Percentiles rank a stretch among this genome's conserved stretches.
Evolutionary conservation across 2,113 vertebrate species (phyloP).

Genomic region (Eidolon helvum): DNA sequence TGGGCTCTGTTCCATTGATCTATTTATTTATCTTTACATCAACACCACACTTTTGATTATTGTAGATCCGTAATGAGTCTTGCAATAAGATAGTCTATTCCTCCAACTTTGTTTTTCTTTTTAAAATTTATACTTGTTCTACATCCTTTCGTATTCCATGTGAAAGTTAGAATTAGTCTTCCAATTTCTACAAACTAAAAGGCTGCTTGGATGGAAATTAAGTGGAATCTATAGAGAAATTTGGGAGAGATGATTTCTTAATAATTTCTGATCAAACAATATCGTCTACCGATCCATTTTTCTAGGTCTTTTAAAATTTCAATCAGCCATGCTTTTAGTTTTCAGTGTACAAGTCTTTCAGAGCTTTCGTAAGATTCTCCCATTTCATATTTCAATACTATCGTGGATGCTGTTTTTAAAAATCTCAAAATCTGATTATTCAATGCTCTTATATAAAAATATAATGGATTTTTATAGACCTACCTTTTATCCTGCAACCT

Average conservation of each 20-base stretch:
- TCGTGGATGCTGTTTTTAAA: background rate
- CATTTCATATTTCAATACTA: background rate
- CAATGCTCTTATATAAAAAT: too few species aligned
- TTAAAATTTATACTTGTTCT: background rate
- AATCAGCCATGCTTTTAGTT: background rate
- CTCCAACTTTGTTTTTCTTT: background rate
- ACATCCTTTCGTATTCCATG: background rate
- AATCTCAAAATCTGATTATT: background rate
- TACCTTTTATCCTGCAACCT: background rate
- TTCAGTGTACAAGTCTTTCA: background rate
- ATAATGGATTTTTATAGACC: background rate
- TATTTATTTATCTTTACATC: background rate
- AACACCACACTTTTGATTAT: background rate
- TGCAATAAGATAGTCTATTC: background rate
- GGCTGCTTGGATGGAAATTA: background rate
- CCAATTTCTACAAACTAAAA: background rate
- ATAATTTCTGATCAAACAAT: background rate
- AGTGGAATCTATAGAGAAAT: background rate
- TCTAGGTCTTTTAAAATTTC: background rate
- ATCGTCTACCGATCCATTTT: background rate
- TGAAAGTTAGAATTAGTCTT: background rate
- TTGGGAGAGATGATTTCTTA: background rate
- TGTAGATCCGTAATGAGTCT: background rate
- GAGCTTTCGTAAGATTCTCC: background rate
- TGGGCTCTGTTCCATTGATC: background rate